Percentiles rank a stretch among this genome's conserved stretches.
Evolutionary conservation across 2,888 invertebrate genomes (phyloP).

Genomic region (Villa cingulata): DNA sequence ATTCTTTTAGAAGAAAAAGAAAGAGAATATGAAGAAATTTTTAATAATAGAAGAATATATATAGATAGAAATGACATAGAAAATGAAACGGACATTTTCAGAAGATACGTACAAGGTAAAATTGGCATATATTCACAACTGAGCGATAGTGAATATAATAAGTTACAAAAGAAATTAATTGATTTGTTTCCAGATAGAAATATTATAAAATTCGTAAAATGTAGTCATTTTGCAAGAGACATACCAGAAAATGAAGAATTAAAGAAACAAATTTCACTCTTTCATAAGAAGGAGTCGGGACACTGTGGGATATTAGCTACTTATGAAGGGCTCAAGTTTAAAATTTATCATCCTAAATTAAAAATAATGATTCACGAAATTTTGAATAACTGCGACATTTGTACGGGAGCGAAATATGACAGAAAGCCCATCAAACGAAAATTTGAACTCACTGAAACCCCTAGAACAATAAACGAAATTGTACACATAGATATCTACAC

Average conservation of each 20-base stretch:
- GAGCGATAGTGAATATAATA: not conserved
- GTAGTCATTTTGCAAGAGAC: not conserved
- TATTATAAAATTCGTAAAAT: not conserved
- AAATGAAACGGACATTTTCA: not conserved
- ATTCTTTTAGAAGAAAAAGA: constrained; percentile 3
- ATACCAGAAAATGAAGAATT: not conserved
- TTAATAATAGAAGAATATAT: no score
- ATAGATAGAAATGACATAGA: no score
- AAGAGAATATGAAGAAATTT: constrained; percentile 2
- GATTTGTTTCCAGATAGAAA: not conserved
- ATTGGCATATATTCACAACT: not conserved
- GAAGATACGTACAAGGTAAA: not conserved
- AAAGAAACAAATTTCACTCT: constrained; percentile 1
- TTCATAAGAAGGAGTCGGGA: constrained; percentile 1
- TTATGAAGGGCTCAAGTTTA: not conserved
- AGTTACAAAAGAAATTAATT: not conserved
- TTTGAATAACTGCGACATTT: constrained; percentile 6
- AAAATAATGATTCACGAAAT: constrained; percentile 2
- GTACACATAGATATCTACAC: constrained; percentile 7
- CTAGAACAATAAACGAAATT: constrained; percentile 4
- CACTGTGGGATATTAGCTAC: not conserved
- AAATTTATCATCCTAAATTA: not conserved
- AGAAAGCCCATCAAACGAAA: constrained; percentile 5
- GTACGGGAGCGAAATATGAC: no score
- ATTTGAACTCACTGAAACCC: constrained; percentile 5